Evolutionary conservation across 2,888 invertebrate species (phyloP), one percentile per base, ranked within the genome.

Genomic region (Volucella zonaria): DNA sequence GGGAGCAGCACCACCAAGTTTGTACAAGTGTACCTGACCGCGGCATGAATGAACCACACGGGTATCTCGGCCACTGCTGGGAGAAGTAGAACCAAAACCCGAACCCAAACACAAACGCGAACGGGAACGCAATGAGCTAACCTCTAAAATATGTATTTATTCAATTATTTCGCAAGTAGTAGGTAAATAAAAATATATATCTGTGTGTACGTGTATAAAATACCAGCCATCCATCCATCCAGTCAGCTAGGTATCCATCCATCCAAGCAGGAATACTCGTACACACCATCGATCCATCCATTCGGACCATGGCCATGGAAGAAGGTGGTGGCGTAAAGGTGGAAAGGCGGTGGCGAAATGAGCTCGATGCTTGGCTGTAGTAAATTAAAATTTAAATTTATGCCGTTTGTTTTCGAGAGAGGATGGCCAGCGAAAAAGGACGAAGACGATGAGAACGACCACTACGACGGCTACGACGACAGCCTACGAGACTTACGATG

Each of bases 341-440:
- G 64, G 12, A 64, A 49, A 52, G 42, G 81, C 49, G 64, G 77
- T 74, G 64, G 56, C 54, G 64, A 86, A 86, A 86, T 86, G 82
- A 86, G 82, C 86, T 78, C 86, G 67, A 74, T 86, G 82, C 86
- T 82, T 70, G 59, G 18, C 81, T 59, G 86, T 87, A 87, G 88
- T 87, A 88, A 87, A 88, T 88, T 87, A 88, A 88, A 88, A 88
- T 87, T 88, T 87, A 88, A 88, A 87, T 88, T 87, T 88, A 88
- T 88, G 87, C 88, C 85, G 81, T 87, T 87, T 79, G 75, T 58
- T 85, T 81, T 45, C 52, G 81, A 64, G 49, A 64, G 49, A 68
- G 73, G 73, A 67, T 66, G 62, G 76, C 38, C 45, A 74, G 75
- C 54, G 61, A 58, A 81, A 80, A 71, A 81, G 77, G 81, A 77